phyloP scores from a whole-genome alignment of 2,797 vertebrate species.

The Microtus agrestis region DNA sequence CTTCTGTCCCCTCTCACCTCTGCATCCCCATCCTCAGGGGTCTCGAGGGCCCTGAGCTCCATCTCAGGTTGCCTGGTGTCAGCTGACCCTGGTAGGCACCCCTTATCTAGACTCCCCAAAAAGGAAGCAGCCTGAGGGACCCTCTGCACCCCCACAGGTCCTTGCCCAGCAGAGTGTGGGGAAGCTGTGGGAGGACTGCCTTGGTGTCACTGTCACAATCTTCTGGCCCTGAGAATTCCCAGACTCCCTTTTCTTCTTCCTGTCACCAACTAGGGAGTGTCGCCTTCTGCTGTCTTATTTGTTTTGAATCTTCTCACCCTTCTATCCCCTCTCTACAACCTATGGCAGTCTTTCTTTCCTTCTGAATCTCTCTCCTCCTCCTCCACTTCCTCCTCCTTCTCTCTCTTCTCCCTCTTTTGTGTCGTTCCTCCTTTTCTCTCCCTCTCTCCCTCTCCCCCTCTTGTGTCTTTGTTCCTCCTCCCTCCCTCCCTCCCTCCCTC shows the following conservation, averaged over 20 bases:
- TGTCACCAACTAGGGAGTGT: too few relatives aligned
- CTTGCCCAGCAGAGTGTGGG: not conserved
- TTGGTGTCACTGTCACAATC: not conserved
- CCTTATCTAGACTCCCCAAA: not conserved
- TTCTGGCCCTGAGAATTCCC: not conserved
- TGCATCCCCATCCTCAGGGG: conserved; percentile 73
- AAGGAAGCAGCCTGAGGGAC: rapidly evolving
- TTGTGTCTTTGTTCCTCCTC: not conserved
- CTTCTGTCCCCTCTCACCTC: conserved; percentile 77
- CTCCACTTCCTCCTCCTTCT: not conserved
- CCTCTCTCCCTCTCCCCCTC: too few relatives aligned
- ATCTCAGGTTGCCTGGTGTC: conserved; percentile 39
- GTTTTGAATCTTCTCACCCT: not conserved
- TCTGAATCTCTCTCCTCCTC: not conserved
- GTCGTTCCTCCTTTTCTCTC: not conserved
- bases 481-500: rapidly evolving
- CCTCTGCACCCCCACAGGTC: too few relatives aligned
- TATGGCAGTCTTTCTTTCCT: not conserved
- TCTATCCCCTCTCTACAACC: not conserved
- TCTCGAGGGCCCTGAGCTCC: conserved; percentile 65
- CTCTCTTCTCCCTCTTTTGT: not conserved
- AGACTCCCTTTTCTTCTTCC: too few relatives aligned
- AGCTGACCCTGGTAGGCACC: not conserved
- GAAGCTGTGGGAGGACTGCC: not conserved
- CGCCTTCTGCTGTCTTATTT: not conserved